Conservation (phyloP, 1,140 invertebrate genomes). For the Stegodyphus mimosarum region DNA sequence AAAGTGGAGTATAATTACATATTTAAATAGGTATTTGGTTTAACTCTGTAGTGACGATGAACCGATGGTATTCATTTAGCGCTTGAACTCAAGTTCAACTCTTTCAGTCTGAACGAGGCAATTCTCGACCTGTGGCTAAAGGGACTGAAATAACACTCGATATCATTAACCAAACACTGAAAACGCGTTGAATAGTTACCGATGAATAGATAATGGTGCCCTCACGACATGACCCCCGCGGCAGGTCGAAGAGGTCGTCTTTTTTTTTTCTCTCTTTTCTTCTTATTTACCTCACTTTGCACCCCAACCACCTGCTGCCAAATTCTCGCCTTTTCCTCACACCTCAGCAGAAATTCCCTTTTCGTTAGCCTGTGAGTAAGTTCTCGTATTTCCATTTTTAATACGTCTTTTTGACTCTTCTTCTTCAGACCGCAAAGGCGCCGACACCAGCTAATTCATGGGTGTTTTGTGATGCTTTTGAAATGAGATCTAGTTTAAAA, state of each 20-base stretch:
- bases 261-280: too few relatives aligned
- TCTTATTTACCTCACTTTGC: neutral
- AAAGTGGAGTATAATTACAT: conserved; percentile 13
- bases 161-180: conserved; percentile 54
- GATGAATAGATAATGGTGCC: conserved; percentile 54
- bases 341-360: conserved; percentile 13
- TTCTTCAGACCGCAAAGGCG: too few relatives aligned
- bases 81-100: conserved; percentile 45
- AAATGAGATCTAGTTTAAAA: neutral
- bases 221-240: conserved; percentile 38
- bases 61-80: conserved; percentile 19
- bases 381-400: neutral
- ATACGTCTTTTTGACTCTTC: too few relatives aligned
- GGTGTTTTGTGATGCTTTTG: neutral
- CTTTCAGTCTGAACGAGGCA: conserved; percentile 35
- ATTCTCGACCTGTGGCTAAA: neutral
- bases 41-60: neutral
- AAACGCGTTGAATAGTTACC: conserved; percentile 36
- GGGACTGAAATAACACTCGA: conserved; percentile 49
- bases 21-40: conserved; percentile 26
- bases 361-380: neutral
- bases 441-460: neutral
- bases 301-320: conserved; percentile 12
- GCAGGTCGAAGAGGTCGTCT: neutral
- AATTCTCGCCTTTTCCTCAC: conserved; percentile 5